Conservation (phyloP, 64 coral and sea anemone species). For the Pachyseris speciosa region DNA sequence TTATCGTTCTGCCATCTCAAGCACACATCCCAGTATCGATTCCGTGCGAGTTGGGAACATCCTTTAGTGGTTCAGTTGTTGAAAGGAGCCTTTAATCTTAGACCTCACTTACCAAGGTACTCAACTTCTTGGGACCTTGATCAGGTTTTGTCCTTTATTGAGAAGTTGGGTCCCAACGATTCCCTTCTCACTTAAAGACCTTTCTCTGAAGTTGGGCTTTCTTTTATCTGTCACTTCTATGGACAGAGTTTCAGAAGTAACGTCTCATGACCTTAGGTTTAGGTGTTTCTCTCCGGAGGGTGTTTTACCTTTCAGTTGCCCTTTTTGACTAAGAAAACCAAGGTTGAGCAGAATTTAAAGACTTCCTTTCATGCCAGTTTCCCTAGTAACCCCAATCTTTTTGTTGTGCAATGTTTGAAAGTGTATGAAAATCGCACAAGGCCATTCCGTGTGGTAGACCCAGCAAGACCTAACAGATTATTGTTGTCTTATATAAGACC, state of each 20-base stretch:
- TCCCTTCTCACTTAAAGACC: slow-evolving; percentile 6
- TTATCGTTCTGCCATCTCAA: neutral
- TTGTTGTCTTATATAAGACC: slow-evolving; percentile 22
- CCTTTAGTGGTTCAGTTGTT: slow-evolving; percentile 2
- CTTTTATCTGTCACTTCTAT: slow-evolving; percentile 11
- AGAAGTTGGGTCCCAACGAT: neutral
- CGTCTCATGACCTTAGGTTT: slow-evolving; percentile 39
- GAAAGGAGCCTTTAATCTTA: slow-evolving; percentile 8
- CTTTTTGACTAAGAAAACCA: slow-evolving; percentile 6
- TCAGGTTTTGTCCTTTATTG: neutral
- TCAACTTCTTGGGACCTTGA: neutral
- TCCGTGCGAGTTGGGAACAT: neutral
- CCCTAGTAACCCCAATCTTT: neutral
- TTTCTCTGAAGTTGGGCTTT: neutral
- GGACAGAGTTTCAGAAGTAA: slow-evolving; percentile 32
- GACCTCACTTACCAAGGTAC: neutral
- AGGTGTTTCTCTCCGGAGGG: slow-evolving; percentile 22
- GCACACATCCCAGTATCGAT: neutral
- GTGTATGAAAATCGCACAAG: slow-evolving; percentile 20
- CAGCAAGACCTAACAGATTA: neutral
- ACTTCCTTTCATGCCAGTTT: slow-evolving; percentile 60
- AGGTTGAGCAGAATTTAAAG: slow-evolving; percentile 1
- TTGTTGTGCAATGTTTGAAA: neutral
- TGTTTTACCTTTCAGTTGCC: slow-evolving; percentile 10
- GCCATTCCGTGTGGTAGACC: neutral